Conservation (phyloP, 2,888 invertebrate species). For the Philaethria dido region DNA sequence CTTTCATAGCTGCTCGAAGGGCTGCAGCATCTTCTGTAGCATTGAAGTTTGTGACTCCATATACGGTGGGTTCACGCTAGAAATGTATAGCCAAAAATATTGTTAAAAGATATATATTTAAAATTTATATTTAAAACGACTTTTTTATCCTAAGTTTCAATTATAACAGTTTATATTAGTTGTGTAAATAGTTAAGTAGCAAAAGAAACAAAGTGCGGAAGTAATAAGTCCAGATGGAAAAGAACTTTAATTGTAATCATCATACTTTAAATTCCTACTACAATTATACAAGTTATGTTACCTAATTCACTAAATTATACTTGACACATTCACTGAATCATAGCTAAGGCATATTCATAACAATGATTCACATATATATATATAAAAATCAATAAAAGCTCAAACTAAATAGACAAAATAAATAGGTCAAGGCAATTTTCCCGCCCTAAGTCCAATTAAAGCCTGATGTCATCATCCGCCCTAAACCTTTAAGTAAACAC, state of each 20-base stretch:
- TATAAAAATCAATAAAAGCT: neutral
- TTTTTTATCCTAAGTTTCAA: too few species aligned
- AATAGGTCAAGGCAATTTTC: conserved; percentile 27
- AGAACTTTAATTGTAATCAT: too few species aligned
- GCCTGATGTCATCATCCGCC: conserved; percentile 55
- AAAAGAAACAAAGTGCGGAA: too few species aligned
- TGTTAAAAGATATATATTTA: neutral
- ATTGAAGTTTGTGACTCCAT: conserved; percentile 84
- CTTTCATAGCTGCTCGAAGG: conserved; percentile 88
- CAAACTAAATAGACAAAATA: neutral
- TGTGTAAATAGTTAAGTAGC: too few species aligned
- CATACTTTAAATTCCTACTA: neutral
- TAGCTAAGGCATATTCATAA: neutral
- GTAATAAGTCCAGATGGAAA: too few species aligned
- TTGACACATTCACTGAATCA: conserved; percentile 4
- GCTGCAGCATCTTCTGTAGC: conserved; percentile 86
- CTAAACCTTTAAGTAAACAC: conserved; percentile 38
- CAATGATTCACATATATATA: neutral
- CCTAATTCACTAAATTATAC: neutral
- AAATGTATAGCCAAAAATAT: conserved; percentile 3
- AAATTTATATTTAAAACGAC: too few species aligned
- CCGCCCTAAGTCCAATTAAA: conserved; percentile 45
- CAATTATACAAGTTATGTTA: neutral
- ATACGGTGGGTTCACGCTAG: conserved; percentile 84
- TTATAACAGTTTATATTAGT: too few species aligned